Base-by-base conservation (phyloP, 1,140 invertebrate genomes). In the Pararge aegeria region DNA sequence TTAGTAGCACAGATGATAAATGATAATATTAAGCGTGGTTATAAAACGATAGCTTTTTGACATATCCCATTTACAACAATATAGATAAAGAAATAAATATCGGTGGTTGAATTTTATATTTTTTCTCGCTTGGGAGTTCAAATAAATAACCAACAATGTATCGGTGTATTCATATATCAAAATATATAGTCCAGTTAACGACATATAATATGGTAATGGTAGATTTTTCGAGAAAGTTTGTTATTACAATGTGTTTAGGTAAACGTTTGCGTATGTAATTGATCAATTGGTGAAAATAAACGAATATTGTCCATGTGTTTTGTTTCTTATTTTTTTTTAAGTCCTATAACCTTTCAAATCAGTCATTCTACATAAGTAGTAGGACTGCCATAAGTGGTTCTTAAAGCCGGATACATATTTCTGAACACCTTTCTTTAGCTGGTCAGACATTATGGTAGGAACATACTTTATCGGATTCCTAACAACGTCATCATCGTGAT, bases 261-360 rank as follows among this genome's bases (percentile, higher is more conserved):
- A 61, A 68, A 61, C 19, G 69, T 65, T 71, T 71, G 69, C 70
- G 64, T 66, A 73, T 81, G 73, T 80, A 71, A 67, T 70, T 73
- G 73, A 73, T 73, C 48, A 70, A 70, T 78, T 74, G 70, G 70
- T 78, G 68, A 66, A 78, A 78, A 74, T 75, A 78, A 81, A 81
- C 66, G 60, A 79, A 67, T 78, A 78, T 75, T 75, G 78, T 81
- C 74, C 73, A 60, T 66, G 37, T 34, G 19, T 16, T 21, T 37
- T 70, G 58, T 76, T 74, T 81, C 63, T 71, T 73, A 68, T 54
- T 37, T 44, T 9, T 10, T n/a, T 18, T 13, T 9, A n/a, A 19
- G 10, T 10, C 7, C 27, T 9, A 48, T 1, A n/a, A n/a, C n/a
- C n/a, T n/a, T n/a, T n/a, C n/a, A n/a, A n/a, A n/a, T n/a, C n/a